These are phyloP conservation scores for Malurus cyaneus DNA, from an alignment of 2,113 vertebrate genomes.

Conservation along the genomic window DNA sequence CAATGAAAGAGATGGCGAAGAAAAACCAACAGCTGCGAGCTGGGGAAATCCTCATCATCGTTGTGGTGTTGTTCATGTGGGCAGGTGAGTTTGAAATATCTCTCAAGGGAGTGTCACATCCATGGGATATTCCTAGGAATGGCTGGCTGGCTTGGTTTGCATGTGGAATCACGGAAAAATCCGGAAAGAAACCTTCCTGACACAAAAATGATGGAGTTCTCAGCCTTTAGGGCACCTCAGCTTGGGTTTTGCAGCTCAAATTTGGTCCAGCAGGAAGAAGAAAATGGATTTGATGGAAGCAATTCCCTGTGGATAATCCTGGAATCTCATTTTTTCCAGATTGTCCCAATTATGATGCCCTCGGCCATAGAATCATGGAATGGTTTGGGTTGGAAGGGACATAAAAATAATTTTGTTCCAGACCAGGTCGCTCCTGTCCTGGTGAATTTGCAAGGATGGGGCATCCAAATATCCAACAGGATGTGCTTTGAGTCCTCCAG, in stretches of 20 bases:
- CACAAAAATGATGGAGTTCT: fast-evolving
- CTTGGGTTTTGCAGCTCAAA: neutral
- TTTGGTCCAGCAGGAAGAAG: neutral
- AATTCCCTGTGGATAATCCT: neutral
- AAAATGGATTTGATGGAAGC: neutral
- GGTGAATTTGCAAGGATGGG: neutral
- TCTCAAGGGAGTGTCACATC: fast-evolving
- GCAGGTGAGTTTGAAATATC: constrained; percentile 80
- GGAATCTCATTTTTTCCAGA: neutral
- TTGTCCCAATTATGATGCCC: neutral
- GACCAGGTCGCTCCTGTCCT: neutral
- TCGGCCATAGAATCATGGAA: neutral
- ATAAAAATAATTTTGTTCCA: neutral
- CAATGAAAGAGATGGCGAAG: constrained; percentile 85
- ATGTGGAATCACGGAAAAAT: neutral
- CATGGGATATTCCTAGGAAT: neutral
- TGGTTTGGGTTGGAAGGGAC: neutral
- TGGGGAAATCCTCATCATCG: constrained; percentile 93
- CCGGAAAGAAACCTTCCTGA: neutral
- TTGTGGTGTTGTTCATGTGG: constrained; percentile 97
- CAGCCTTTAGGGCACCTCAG: neutral
- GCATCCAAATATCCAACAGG: neutral
- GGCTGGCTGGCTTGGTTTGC: neutral
- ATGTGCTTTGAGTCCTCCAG: neutral
- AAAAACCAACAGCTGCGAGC: constrained; percentile 86